Evolutionary conservation across 92 coral and sea anemone genomes (phyloP).

Genomic region (Palythoa heliodiscus): DNA sequence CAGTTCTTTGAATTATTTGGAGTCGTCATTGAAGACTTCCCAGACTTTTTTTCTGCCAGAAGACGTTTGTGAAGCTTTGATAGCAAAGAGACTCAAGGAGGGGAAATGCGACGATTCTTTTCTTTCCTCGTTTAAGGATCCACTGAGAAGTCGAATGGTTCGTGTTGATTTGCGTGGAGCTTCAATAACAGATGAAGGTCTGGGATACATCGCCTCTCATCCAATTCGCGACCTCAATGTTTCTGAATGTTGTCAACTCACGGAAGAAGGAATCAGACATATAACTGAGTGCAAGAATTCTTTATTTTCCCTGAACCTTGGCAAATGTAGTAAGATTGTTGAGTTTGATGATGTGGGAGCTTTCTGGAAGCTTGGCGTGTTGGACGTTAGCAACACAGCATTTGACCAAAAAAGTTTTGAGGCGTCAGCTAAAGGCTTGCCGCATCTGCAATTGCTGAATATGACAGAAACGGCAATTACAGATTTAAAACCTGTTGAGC

Average conservation of each 20-base stretch:
- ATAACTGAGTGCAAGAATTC: constrained; percentile 68
- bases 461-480: constrained; percentile 60
- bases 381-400: constrained; percentile 69
- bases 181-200: constrained; percentile 69
- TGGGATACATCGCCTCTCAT: constrained; percentile 63
- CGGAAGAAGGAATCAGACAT: constrained; percentile 62
- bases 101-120: constrained; percentile 81
- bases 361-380: constrained; percentile 53
- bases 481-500: constrained; percentile 66
- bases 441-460: constrained; percentile 52
- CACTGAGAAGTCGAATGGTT: constrained; percentile 72
- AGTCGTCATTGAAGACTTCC: constrained; percentile 56
- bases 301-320: constrained; percentile 62
- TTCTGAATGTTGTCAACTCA: constrained; percentile 61
- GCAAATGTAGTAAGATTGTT: constrained; percentile 52
- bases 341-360: constrained; percentile 61
- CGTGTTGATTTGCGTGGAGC: constrained; percentile 69
- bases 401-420: constrained; percentile 64
- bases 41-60: constrained; percentile 73
- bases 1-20: constrained; percentile 68
- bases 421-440: constrained; percentile 43
- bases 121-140: constrained; percentile 68
- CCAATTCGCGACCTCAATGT: constrained; percentile 80
- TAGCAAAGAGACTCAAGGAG: constrained; percentile 66
- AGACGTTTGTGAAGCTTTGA: constrained; percentile 79